Conservation (phyloP, 2,888 invertebrate species). For the Eilema griseolum region DNA sequence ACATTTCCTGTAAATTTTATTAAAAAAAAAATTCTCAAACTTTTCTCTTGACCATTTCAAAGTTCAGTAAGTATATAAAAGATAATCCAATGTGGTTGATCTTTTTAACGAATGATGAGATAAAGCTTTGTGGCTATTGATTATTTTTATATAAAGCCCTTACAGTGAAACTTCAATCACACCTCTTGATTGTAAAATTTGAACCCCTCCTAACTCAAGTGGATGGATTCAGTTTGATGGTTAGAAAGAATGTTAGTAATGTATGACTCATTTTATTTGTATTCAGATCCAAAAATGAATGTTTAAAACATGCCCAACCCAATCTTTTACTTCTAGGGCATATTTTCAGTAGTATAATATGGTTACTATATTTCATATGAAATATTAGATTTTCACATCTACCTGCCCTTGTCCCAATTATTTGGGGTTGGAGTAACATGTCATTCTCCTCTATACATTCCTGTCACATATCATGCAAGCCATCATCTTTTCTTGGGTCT, state of each 20-base stretch:
- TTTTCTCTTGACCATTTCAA: background rate
- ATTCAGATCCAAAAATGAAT: background rate
- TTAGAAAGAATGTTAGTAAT: background rate
- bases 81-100: too few relatives aligned
- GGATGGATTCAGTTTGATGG: background rate
- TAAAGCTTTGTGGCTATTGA: background rate
- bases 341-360: too few relatives aligned
- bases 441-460: too few relatives aligned
- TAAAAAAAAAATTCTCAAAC: too few relatives aligned
- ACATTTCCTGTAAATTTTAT: background rate
- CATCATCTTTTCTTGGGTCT: too few relatives aligned
- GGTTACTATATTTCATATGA: background rate
- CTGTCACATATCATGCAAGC: too few relatives aligned
- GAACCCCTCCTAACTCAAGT: background rate
- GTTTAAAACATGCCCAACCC: background rate
- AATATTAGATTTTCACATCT: background rate
- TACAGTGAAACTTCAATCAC: background rate
- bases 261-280: background rate
- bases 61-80: background rate
- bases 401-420: too few relatives aligned
- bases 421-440: too few relatives aligned
- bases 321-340: background rate
- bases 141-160: background rate
- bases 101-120: too few relatives aligned
- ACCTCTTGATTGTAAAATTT: background rate